Percentiles rank a stretch among this genome's conserved stretches.
Conservation (phyloP, 2,797 vertebrate genomes). For the Coranthus polyacanthus region DNA sequence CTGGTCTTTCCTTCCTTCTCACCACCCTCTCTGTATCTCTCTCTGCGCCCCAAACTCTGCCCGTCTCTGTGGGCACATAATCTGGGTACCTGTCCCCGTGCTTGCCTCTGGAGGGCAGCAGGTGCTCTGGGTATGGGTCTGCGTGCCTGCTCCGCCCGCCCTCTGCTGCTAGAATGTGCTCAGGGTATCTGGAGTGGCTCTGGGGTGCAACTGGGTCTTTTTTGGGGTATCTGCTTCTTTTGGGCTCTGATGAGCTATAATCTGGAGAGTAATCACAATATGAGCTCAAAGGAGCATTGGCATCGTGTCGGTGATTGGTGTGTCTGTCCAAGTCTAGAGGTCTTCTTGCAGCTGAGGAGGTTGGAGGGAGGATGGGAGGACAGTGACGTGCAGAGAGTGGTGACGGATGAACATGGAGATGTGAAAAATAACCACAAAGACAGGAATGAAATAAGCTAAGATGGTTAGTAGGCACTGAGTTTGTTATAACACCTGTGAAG, state of each 20-base stretch:
- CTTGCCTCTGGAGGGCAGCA: constrained; percentile 66
- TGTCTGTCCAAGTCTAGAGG: constrained; percentile 70
- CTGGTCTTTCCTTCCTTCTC: constrained; percentile 78
- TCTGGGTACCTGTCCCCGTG: constrained; percentile 69
- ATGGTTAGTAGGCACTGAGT: constrained; percentile 79
- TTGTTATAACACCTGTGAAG: constrained; percentile 51
- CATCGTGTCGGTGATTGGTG: constrained; percentile 23
- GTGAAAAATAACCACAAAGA: constrained; percentile 55
- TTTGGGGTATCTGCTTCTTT: constrained; percentile 81
- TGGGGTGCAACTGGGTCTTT: constrained; percentile 64
- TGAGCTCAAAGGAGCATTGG: constrained; percentile 37
- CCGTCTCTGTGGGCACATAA: constrained; percentile 69
- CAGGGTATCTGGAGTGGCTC: constrained; percentile 68
- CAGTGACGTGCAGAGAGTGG: constrained; percentile 22
- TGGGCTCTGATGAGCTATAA: constrained; percentile 77
- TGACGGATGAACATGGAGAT: constrained; percentile 57
- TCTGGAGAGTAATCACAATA: constrained; percentile 70
- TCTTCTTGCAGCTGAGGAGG: constrained; percentile 63
- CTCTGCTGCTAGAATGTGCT: constrained; percentile 55
- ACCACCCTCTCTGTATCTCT: constrained; percentile 66
- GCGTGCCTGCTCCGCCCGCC: constrained; percentile 63
- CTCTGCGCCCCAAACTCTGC: constrained; percentile 47
- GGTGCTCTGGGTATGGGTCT: constrained; percentile 73
- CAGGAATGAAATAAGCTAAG: constrained; percentile 39
- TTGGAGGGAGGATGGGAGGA: constrained; percentile 27